Evolutionary conservation across 1,140 invertebrate genomes (phyloP), one percentile per base, ranked within the genome.

Genomic region (Habropoda laboriosa): DNA sequence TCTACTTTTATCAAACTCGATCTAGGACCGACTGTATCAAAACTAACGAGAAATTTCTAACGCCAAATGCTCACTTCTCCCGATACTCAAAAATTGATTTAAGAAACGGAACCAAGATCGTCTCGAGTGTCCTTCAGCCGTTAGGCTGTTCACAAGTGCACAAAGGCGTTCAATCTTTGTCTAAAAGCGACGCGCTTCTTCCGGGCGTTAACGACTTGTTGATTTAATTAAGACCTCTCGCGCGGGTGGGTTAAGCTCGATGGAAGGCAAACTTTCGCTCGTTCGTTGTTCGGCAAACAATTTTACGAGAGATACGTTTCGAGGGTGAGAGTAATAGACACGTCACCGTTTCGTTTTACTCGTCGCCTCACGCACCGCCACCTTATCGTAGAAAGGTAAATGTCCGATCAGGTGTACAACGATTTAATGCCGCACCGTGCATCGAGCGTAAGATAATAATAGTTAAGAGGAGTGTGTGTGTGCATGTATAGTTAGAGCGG

Each of bases 361-460:
- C n/a, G 21, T 18, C 38, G 67, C 21, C 24, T n/a, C 38, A 10
- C 18, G 30, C 30, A 4, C 24, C 12, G 3, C 18, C 16, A 24
- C 18, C 21, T 13, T 60, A 60, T 2, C 16, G 7, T 8, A 30
- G 27, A 58, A 24, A 53, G 51, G 68, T 42, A 58, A 71, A 53
- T 42, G 18, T 58, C 38, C 51, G 38, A 58, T 71, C 70, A 60
- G 70, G 70, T 72, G 70, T 72, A 35, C n/a, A 21, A 32, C 55
- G 70, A 72, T 72, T 60, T 60, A 72, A 60, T 60, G 40, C 53
- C 70, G 27, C 21, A 40, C 60, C 55, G 55, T 60, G 70, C 21
- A 38, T 18, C 55, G 55, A 47, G 51, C 55, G 38, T 42, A 35
- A 72, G 70, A 72, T 72, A 60, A 72, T 72, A 72, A 72, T 72